Evolutionary conservation across 2,888 invertebrate species (phyloP).

Genomic region (Cactoblastis cactorum): DNA sequence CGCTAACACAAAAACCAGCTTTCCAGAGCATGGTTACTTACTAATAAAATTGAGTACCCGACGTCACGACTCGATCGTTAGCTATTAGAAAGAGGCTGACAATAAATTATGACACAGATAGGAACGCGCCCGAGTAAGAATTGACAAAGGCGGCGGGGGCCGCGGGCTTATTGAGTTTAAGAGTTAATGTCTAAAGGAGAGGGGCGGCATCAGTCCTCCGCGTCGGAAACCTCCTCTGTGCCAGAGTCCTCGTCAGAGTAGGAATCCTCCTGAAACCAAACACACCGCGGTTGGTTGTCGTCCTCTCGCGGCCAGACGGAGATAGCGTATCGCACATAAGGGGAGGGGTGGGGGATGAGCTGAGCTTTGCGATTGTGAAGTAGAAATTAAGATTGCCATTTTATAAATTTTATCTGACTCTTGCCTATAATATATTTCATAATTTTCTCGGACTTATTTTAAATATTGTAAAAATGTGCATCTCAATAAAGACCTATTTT

Average conservation of each 20-base stretch:
- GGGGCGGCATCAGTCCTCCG: conserved; percentile 63
- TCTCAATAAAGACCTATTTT: too few relatives aligned
- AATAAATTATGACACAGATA: neutral
- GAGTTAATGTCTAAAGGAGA: conserved; percentile 38
- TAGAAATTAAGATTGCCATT: neutral
- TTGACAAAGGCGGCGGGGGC: conserved; percentile 10
- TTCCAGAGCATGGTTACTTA: too few relatives aligned
- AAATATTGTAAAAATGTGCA: too few relatives aligned
- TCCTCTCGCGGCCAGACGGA: conserved; percentile 48
- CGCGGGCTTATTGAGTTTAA: conserved; percentile 34
- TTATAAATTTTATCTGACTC: too few relatives aligned
- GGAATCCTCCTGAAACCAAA: conserved; percentile 78
- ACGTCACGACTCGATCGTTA: too few relatives aligned
- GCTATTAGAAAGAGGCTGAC: too few relatives aligned
- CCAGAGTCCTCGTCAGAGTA: conserved; percentile 73
- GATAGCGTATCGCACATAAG: conserved; percentile 42
- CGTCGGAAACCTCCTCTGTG: conserved; percentile 72
- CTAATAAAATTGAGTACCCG: too few relatives aligned
- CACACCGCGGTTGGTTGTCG: conserved; percentile 56
- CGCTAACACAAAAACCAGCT: too few relatives aligned
- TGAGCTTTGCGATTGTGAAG: neutral
- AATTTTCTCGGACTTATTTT: too few relatives aligned
- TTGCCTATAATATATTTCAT: too few relatives aligned
- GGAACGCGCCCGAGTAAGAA: conserved; percentile 14
- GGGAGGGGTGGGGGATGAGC: neutral